phyloP scores from a whole-genome alignment of 2,888 invertebrate species.

The Philaethria dido region DNA sequence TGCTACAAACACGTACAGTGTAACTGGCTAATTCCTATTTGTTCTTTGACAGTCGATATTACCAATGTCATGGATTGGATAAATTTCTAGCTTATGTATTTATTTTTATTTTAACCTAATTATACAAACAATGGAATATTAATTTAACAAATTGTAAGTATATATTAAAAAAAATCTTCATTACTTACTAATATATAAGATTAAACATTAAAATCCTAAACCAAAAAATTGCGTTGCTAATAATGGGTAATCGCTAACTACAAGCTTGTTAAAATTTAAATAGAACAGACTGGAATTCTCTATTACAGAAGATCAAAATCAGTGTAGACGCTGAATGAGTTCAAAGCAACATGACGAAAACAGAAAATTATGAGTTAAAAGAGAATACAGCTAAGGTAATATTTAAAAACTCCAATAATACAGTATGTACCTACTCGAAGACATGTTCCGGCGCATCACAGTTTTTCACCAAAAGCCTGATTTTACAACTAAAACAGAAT shows the following conservation, averaged over 20 bases:
- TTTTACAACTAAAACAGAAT: constrained; percentile 56
- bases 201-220: constrained; percentile 15
- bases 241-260: neutral
- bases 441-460: constrained; percentile 60
- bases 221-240: neutral
- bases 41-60: constrained; percentile 11
- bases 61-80: constrained; percentile 9
- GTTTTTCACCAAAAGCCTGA: constrained; percentile 52
- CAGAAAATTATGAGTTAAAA: constrained; percentile 46
- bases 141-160: constrained; percentile 15
- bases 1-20: neutral
- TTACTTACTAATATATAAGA: neutral
- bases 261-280: constrained; percentile 15
- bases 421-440: constrained; percentile 56
- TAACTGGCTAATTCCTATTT: constrained; percentile 7
- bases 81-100: constrained; percentile 4
- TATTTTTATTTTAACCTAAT: constrained; percentile 6
- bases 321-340: constrained; percentile 40
- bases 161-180: neutral
- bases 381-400: constrained; percentile 55
- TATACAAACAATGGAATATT: constrained; percentile 8
- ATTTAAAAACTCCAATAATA: constrained; percentile 63
- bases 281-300: constrained; percentile 63
- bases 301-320: constrained; percentile 64
- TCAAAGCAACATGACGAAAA: constrained; percentile 56